phyloP scores from a whole-genome alignment of 2,113 vertebrate genomes.

The Pseudonaja textilis region DNA sequence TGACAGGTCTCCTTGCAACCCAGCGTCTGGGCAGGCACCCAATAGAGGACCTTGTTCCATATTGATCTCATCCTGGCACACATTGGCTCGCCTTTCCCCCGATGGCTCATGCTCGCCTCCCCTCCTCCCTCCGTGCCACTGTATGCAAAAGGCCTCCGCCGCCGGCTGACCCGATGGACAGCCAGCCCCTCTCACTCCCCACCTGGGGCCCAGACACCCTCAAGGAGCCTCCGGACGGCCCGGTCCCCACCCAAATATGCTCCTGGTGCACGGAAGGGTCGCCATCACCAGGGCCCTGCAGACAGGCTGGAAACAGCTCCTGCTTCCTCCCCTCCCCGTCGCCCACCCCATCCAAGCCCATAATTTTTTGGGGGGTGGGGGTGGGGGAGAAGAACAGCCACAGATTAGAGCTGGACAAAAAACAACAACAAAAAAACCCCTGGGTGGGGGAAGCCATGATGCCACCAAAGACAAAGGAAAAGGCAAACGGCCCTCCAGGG shows the following conservation, averaged over 20 bases:
- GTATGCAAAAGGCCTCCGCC: conserved; percentile 56
- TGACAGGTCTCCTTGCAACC: conserved; percentile 65
- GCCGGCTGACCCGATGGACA: conserved; percentile 2
- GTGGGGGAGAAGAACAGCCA: neutral
- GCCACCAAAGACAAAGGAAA: neutral
- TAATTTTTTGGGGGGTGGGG: neutral
- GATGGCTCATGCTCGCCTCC: neutral
- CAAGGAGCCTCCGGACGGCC: conserved; percentile 1
- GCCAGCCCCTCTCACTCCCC: neutral
- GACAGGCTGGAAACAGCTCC: neutral
- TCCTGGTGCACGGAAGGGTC: neutral
- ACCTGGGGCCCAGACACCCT: neutral
- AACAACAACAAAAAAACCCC: neutral
- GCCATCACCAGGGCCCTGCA: conserved; percentile 13
- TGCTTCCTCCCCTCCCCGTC: neutral
- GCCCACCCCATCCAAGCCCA: neutral
- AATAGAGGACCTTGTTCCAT: conserved; percentile 48
- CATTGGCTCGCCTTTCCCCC: conserved; percentile 53
- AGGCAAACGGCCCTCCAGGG: no score
- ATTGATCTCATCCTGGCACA: conserved; percentile 51
- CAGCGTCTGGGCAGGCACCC: conserved; percentile 27
- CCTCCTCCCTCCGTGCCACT: conserved; percentile 47
- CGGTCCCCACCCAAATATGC: neutral
- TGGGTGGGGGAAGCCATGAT: neutral
- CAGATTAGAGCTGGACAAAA: neutral